These are phyloP conservation scores for Lampropteryx suffumata DNA, from an alignment of 2,888 invertebrate genomes.

Conservation along the genomic window DNA sequence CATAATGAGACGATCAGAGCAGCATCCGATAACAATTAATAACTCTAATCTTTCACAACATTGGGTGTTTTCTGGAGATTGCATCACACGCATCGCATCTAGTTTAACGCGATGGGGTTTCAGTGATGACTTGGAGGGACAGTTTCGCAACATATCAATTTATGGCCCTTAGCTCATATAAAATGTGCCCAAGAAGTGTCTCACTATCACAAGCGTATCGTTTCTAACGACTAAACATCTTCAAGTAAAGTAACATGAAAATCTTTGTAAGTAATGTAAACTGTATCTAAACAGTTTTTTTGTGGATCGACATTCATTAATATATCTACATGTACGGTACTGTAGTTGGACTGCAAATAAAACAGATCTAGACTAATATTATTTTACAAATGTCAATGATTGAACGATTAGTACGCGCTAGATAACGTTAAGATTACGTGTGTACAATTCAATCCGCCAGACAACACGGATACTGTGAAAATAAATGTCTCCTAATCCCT, in stretches of 20 bases:
- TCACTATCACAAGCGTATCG: slow-evolving; percentile 36
- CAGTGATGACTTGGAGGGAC: slow-evolving; percentile 31
- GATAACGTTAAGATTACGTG: no score
- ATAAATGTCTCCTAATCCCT: no score
- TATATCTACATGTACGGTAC: no score
- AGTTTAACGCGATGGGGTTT: slow-evolving; percentile 20
- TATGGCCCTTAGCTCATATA: slow-evolving; percentile 45
- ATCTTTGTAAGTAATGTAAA: slow-evolving; percentile 51
- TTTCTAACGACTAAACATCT: slow-evolving; percentile 24
- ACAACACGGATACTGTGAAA: no score
- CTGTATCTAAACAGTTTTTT: no score
- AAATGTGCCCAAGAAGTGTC: slow-evolving; percentile 37
- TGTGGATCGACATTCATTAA: no score
- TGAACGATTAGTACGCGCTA: no score
- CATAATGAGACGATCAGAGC: slow-evolving; percentile 8
- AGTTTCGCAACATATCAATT: slow-evolving; percentile 41
- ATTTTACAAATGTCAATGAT: no score
- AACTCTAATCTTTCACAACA: slow-evolving; percentile 28
- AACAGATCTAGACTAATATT: no score
- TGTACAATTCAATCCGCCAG: no score
- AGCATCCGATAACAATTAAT: slow-evolving; percentile 26
- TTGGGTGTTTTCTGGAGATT: slow-evolving; percentile 19
- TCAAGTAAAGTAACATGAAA: slow-evolving; percentile 48
- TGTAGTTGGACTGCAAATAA: no score
- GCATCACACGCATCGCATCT: slow-evolving; percentile 29